phyloP scores from a whole-genome alignment of 2,888 invertebrate species.

The Chymomyza fuscimana region DNA sequence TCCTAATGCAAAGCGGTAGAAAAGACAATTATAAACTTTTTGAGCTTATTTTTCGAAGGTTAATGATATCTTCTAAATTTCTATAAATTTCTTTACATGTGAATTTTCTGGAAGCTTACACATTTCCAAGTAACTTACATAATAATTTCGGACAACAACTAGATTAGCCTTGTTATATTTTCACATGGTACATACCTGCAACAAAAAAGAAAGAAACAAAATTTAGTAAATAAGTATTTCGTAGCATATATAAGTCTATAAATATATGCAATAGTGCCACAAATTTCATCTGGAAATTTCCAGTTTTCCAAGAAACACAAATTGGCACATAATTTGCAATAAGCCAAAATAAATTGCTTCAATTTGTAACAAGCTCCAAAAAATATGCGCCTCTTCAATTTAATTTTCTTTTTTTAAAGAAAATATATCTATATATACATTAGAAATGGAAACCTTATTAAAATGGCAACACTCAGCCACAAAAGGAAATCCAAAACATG shows the following conservation, averaged over 20 bases:
- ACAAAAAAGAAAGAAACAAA: constrained; percentile 26
- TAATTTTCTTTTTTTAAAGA: background rate
- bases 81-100: too few species aligned
- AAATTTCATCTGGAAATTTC: background rate
- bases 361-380: background rate
- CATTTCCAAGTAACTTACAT: too few species aligned
- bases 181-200: constrained; percentile 56
- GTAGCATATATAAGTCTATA: background rate
- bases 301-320: background rate
- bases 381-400: background rate
- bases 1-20: too few species aligned
- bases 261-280: too few species aligned
- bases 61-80: too few species aligned
- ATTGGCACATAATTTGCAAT: background rate
- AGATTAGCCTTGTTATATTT: background rate
- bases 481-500: background rate
- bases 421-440: background rate
- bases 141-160: background rate
- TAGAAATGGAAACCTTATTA: constrained; percentile 43
- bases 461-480: background rate
- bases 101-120: too few species aligned
- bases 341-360: background rate
- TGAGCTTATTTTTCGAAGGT: too few species aligned
- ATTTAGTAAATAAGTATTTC: constrained; percentile 3
- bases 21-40: too few species aligned